Percentiles rank a stretch among this genome's conserved stretches.
Conservation (phyloP, 2,888 invertebrate genomes). For the Lycocerus yunnanus region DNA sequence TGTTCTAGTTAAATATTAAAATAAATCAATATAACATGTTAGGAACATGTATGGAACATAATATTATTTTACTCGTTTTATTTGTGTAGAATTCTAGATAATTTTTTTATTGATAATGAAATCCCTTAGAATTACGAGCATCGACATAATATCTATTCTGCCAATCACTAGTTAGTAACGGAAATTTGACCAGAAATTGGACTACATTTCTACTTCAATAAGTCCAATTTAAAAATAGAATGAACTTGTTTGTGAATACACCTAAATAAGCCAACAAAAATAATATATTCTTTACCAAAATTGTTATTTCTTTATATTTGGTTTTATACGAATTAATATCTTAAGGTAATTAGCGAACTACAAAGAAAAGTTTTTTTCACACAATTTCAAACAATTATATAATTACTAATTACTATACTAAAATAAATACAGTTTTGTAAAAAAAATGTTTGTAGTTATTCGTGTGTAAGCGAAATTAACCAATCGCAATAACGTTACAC, state of each 20-base stretch:
- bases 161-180: not conserved
- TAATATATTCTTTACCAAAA: not conserved
- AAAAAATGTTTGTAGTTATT: too few relatives aligned
- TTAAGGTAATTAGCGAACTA: too few relatives aligned
- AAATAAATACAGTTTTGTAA: too few relatives aligned
- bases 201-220: not conserved
- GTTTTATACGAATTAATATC: not conserved
- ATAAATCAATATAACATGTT: too few relatives aligned
- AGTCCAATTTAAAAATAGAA: not conserved
- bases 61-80: not conserved
- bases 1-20: too few relatives aligned
- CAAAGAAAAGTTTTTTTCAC: too few relatives aligned
- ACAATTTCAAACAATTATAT: too few relatives aligned
- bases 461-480: too few relatives aligned
- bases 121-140: not conserved
- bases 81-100: not conserved
- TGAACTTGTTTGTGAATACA: not conserved
- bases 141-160: not conserved
- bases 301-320: not conserved
- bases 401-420: too few relatives aligned
- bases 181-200: not conserved
- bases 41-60: too few relatives aligned
- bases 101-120: not conserved
- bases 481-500: too few relatives aligned
- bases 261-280: not conserved